Evolutionary conservation across 2,113 vertebrate species (phyloP).

Genomic region (Peromyscus leucopus): DNA sequence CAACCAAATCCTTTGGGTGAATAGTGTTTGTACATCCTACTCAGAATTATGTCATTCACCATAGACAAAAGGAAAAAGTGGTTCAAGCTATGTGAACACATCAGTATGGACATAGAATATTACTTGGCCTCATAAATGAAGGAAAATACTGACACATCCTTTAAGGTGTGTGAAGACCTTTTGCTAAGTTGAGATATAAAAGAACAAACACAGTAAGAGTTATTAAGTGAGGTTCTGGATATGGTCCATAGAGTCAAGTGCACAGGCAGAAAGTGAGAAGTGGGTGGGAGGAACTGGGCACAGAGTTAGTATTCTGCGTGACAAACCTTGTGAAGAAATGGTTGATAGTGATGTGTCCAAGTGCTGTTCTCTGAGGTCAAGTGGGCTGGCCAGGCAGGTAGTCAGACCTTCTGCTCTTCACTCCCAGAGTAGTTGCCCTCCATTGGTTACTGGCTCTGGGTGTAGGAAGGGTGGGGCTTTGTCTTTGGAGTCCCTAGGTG

Average conservation of each 20-base stretch:
- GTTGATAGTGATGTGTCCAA: too few species aligned
- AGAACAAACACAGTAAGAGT: neutral
- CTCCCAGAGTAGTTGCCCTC: neutral
- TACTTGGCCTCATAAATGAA: neutral
- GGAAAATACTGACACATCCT: neutral
- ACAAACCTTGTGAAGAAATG: neutral
- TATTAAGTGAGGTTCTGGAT: neutral
- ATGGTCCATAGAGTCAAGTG: neutral
- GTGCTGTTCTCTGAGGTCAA: neutral
- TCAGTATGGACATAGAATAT: neutral
- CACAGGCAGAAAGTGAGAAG: neutral
- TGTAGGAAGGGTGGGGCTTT: neutral
- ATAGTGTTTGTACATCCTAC: neutral
- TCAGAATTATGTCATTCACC: neutral
- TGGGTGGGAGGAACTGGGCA: too few species aligned
- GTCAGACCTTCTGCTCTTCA: neutral
- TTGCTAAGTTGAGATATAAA: neutral
- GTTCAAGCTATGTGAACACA: neutral
- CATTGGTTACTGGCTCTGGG: neutral
- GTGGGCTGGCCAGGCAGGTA: neutral
- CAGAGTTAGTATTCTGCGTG: neutral
- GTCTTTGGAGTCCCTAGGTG: neutral
- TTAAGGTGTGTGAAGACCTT: rapidly evolving
- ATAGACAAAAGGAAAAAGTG: neutral
- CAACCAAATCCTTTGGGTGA: neutral